Conservation (phyloP, 2,797 vertebrate genomes). For the Acrossocheilus wenchowensis region DNA sequence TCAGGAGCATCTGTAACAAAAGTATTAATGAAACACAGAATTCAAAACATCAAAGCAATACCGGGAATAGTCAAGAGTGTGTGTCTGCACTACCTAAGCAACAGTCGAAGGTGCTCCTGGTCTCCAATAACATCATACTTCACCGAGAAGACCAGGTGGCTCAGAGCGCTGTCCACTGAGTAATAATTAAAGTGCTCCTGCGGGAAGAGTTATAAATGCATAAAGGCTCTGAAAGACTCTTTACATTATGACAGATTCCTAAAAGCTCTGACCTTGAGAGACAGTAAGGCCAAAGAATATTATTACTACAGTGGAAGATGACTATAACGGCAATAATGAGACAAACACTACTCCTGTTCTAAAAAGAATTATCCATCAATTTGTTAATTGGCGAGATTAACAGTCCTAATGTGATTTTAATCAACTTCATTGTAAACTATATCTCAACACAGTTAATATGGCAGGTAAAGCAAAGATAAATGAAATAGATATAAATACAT, state of each 20-base stretch:
- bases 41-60: neutral
- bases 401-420: neutral
- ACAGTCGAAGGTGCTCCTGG: conserved; percentile 93
- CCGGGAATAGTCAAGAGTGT: neutral
- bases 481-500: neutral
- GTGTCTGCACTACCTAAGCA: conserved; percentile 84
- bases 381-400: neutral
- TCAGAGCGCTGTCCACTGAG: conserved; percentile 88
- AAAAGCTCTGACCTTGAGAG: neutral
- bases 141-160: conserved; percentile 94
- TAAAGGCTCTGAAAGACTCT: conserved; percentile 16
- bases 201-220: conserved; percentile 44
- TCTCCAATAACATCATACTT: conserved; percentile 95
- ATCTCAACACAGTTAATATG: neutral
- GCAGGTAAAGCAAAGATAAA: neutral
- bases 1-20: neutral
- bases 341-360: neutral
- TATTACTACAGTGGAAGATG: neutral
- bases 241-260: neutral
- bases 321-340: neutral
- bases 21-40: neutral
- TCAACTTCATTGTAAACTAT: neutral
- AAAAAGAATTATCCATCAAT: neutral
- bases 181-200: conserved; percentile 99
- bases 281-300: neutral